Evolutionary conservation across 2,888 invertebrate genomes (phyloP), one percentile per base, ranked within the genome.

Genomic region (Tenthredo notha): DNA sequence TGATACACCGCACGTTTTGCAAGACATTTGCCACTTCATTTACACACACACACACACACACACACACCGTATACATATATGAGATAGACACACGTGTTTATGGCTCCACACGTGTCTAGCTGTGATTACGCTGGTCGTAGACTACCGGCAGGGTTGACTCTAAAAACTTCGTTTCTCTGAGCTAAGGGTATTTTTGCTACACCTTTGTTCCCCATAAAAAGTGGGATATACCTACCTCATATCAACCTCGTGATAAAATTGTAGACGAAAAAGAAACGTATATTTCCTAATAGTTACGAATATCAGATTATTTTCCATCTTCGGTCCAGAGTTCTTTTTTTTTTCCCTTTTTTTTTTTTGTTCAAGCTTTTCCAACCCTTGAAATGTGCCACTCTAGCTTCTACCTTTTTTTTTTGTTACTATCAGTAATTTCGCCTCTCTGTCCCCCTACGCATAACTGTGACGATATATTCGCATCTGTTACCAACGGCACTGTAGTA

Each of bases 151-250:
- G 29, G 74, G 74, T 74, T 74, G 40, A 21, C 43, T 74, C n/a
- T 74, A 43, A 43, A 74, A 74, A 74, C 40, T 43, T 74, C 21
- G n/a, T 74, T 29, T 43, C 74, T 43, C 74, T 74, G 40, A 74
- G 43, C 74, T 25, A 74, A 43, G 40, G 74, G 74, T 74, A 43
- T 74, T 74, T 21, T 74, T 29, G 21, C 21, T 43, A 40, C 74
- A 21, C 74, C 43, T 43, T 74, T 43, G 5, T 43, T n/a, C 2
- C 21, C 25, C 18, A 43, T 37, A 74, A 74, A 74, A 74, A 74
- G 40, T 21, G 43, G 29, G 10, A n/a, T 43, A 21, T 74, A 2
- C n/a, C 0, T 12, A 40, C 37, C 7, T 72, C 5, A 40, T 37
- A 15, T 37, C 21, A 47, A 47, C 9, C 37, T 37, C 18, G 25